Evolutionary conservation across 2,888 invertebrate genomes (phyloP).

Genomic region (Ennomos quercinarius): DNA sequence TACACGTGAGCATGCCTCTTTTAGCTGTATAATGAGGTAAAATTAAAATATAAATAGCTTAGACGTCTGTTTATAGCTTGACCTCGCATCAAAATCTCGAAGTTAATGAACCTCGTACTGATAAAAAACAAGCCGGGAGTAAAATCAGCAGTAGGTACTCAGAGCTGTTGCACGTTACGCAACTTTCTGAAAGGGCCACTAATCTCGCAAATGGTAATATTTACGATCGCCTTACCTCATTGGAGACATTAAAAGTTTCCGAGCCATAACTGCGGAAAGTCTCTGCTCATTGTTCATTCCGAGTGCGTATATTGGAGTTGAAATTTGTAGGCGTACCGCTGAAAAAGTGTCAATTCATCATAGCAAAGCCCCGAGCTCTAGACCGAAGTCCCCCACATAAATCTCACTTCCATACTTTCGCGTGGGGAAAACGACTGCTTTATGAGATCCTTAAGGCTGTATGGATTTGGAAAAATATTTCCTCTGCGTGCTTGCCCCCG

Average conservation of each 20-base stretch:
- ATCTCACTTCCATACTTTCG: conserved; percentile 85
- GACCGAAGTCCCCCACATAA: conserved; percentile 82
- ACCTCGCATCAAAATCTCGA: conserved; percentile 27
- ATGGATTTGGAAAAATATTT: conserved; percentile 86
- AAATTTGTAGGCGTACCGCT: conserved; percentile 80
- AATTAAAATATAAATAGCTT: conserved; percentile 58
- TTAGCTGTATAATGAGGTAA: conserved; percentile 58
- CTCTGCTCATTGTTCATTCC: conserved; percentile 82
- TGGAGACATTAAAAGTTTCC: conserved; percentile 82
- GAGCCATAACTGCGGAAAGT: conserved; percentile 73
- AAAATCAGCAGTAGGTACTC: conserved; percentile 55
- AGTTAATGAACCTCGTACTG: conserved; percentile 16
- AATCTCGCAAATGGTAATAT: conserved; percentile 76
- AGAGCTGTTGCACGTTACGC: conserved; percentile 55
- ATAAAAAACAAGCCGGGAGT: conserved; percentile 34
- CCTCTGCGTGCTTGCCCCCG: conserved; percentile 82
- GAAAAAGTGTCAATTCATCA: conserved; percentile 86
- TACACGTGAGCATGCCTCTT: conserved; percentile 61
- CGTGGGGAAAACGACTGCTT: conserved; percentile 84
- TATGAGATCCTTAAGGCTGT: conserved; percentile 86
- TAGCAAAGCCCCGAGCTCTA: conserved; percentile 81
- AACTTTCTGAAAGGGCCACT: conserved; percentile 70
- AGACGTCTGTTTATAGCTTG: conserved; percentile 37
- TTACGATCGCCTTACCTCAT: conserved; percentile 78
- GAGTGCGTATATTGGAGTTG: conserved; percentile 80